Conservation (phyloP, 2,888 invertebrate species). For the Tipula helvola region DNA sequence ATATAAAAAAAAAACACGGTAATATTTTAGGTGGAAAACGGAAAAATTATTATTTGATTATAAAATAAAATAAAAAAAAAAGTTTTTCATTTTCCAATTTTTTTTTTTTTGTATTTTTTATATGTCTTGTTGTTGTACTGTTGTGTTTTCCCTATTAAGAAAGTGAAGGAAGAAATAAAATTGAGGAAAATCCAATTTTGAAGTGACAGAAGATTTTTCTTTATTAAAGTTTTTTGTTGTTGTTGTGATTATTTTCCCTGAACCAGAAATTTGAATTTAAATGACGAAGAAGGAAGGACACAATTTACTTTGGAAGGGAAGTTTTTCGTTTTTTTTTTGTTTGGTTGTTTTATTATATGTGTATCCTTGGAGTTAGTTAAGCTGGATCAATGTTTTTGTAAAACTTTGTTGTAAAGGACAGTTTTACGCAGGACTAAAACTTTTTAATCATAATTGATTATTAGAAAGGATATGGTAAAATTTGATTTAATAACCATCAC, state of each 20-base stretch:
- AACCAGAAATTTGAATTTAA: background rate
- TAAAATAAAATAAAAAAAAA: background rate
- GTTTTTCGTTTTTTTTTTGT: background rate
- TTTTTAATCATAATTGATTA: too few relatives aligned
- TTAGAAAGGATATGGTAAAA: too few relatives aligned
- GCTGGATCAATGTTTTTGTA: background rate
- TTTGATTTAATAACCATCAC: too few relatives aligned
- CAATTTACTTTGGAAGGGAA: background rate
- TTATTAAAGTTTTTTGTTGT: background rate
- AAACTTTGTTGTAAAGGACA: too few relatives aligned
- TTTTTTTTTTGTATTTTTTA: background rate
- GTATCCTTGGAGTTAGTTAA: background rate
- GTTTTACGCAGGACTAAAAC: too few relatives aligned
- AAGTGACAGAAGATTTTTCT: background rate
- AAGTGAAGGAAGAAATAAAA: background rate
- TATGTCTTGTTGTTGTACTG: background rate
- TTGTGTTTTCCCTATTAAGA: background rate
- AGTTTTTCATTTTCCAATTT: background rate
- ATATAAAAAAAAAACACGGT: background rate
- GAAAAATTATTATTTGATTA: constrained; percentile 4
- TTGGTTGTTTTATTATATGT: background rate
- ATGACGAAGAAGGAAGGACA: background rate
- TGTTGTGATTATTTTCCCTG: background rate
- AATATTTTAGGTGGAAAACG: background rate
- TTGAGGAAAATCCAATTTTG: background rate